phyloP scores from a whole-genome alignment of 2,113 vertebrate species.

The Lethenteron reissneri region DNA sequence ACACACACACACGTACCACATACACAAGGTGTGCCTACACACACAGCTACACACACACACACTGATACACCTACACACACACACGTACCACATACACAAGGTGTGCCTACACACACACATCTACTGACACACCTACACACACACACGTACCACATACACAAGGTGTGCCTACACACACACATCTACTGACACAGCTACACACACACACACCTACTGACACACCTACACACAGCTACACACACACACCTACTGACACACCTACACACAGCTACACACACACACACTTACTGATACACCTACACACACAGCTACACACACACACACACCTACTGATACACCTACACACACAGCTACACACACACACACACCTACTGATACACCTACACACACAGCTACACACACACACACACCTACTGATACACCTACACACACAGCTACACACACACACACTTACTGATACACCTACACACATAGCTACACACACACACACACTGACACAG shows the following conservation, averaged over 20 bases:
- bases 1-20: not conserved
- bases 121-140: not conserved
- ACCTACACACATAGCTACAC: not conserved
- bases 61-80: not conserved
- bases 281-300: not conserved
- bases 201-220: too few relatives aligned
- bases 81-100: too few relatives aligned
- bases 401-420: not conserved
- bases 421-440: not conserved
- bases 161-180: not conserved
- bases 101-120: too few relatives aligned
- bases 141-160: not conserved
- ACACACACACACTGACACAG: not conserved
- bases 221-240: too few relatives aligned
- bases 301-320: not conserved
- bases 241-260: not conserved
- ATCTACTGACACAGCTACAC: not conserved
- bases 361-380: not conserved
- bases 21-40: not conserved
- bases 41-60: too few relatives aligned
- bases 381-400: not conserved
- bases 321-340: too few relatives aligned
- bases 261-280: not conserved
- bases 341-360: too few relatives aligned
- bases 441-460: not conserved